phyloP scores from a whole-genome alignment of 2,888 invertebrate genomes.

The Gasteruption jaculator region DNA sequence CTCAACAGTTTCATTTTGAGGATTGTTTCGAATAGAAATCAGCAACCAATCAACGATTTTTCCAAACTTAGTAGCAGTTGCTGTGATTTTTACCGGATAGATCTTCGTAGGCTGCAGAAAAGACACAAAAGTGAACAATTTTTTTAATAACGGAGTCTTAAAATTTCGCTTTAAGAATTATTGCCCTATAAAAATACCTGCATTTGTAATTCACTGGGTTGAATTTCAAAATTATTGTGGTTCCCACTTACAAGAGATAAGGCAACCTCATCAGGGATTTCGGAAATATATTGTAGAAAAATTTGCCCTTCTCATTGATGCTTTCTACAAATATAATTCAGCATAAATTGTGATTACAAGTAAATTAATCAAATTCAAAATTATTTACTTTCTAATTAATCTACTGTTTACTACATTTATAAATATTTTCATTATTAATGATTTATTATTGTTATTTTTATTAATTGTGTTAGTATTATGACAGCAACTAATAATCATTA shows the following conservation, averaged over 20 bases:
- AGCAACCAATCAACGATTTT: constrained; percentile 37
- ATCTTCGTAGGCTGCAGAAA: constrained; percentile 36
- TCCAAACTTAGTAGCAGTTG: constrained; percentile 41
- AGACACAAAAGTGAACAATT: no score
- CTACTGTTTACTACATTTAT: no score
- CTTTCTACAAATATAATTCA: constrained; percentile 48
- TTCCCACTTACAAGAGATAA: constrained; percentile 53
- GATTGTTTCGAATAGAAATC: constrained; percentile 57
- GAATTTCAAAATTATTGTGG: constrained; percentile 51
- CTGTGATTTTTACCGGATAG: constrained; percentile 37
- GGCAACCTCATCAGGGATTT: constrained; percentile 53
- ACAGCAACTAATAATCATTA: no score
- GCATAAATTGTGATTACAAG: constrained; percentile 3
- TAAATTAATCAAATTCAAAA: background rate
- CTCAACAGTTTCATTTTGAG: constrained; percentile 54
- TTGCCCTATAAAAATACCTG: constrained; percentile 20
- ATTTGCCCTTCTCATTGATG: constrained; percentile 55
- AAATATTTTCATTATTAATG: no score
- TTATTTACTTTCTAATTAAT: no score
- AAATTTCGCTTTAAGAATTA: background rate
- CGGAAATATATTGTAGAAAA: constrained; percentile 56
- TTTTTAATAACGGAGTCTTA: no score
- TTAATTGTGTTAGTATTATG: no score
- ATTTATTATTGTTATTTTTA: no score
- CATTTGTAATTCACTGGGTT: constrained; percentile 41